A percentile compares a stretch with the other conserved stretches of the same genome.
phyloP scores from a whole-genome alignment of 2,797 vertebrate species.

The Thamnophis elegans region DNA sequence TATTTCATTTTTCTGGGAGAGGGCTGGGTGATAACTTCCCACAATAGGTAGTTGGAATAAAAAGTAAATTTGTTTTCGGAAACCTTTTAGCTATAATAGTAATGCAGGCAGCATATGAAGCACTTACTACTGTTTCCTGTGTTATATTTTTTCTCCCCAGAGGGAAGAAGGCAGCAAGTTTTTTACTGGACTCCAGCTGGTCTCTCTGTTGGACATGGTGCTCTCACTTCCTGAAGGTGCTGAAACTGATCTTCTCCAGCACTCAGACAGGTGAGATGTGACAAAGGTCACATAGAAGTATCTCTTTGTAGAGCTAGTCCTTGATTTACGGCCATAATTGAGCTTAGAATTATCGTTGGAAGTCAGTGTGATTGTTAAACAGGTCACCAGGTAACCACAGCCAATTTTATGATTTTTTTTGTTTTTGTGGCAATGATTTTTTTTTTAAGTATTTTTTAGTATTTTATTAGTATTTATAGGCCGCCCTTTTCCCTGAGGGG shows the following conservation, averaged over 20 bases:
- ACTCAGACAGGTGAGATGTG: slow-evolving; percentile 84
- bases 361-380: not conserved
- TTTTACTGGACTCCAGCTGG: slow-evolving; percentile 81
- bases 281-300: not conserved
- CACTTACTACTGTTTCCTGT: slow-evolving; percentile 20
- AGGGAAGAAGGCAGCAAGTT: slow-evolving; percentile 70
- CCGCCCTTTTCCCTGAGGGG: too few relatives aligned
- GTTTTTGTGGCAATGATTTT: too few relatives aligned
- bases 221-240: slow-evolving; percentile 83
- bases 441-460: too few relatives aligned
- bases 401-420: not conserved
- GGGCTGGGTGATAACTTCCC: too few relatives aligned
- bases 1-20: too few relatives aligned
- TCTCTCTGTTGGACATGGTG: slow-evolving; percentile 78
- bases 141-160: slow-evolving; percentile 65
- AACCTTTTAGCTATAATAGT: not conserved
- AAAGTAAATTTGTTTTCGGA: not conserved
- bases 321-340: not conserved
- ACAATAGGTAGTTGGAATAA: not conserved
- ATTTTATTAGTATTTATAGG: too few relatives aligned
- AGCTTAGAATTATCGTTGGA: not conserved
- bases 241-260: slow-evolving; percentile 84
- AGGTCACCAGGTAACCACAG: not conserved
- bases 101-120: not conserved
- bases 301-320: not conserved